Evolutionary conservation across 2,797 vertebrate genomes (phyloP).

Genomic region (Emys orbicularis): DNA sequence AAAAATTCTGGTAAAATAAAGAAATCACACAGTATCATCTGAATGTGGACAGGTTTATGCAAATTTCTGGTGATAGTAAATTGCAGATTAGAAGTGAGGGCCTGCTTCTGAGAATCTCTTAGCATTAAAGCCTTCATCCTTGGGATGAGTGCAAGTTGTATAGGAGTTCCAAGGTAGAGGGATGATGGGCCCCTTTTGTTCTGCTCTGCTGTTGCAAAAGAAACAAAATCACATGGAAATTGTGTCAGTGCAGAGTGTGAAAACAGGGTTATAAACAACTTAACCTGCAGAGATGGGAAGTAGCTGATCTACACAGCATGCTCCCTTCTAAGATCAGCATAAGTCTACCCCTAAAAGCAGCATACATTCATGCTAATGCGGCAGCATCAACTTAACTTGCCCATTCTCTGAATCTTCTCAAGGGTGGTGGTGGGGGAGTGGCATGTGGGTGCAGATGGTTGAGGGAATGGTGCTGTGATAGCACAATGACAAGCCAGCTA

Average conservation of each 20-base stretch:
- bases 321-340: background rate
- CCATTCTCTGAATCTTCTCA: background rate
- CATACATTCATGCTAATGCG: background rate
- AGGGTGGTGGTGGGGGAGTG: background rate
- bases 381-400: background rate
- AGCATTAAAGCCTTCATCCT: conserved; percentile 7
- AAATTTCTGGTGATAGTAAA: background rate
- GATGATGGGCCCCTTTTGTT: background rate
- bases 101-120: background rate
- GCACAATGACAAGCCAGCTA: background rate
- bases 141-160: background rate
- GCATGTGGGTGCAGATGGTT: background rate
- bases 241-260: background rate
- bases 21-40: background rate
- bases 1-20: conserved; percentile 11
- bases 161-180: background rate
- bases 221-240: background rate
- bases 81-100: background rate
- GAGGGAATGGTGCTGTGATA: background rate
- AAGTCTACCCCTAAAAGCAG: background rate
- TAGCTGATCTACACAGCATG: background rate
- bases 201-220: background rate
- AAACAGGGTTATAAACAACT: background rate
- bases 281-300: background rate
- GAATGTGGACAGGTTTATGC: background rate